Base-by-base conservation (phyloP, 2,888 invertebrate genomes). In the Platynereis dumerilii region DNA sequence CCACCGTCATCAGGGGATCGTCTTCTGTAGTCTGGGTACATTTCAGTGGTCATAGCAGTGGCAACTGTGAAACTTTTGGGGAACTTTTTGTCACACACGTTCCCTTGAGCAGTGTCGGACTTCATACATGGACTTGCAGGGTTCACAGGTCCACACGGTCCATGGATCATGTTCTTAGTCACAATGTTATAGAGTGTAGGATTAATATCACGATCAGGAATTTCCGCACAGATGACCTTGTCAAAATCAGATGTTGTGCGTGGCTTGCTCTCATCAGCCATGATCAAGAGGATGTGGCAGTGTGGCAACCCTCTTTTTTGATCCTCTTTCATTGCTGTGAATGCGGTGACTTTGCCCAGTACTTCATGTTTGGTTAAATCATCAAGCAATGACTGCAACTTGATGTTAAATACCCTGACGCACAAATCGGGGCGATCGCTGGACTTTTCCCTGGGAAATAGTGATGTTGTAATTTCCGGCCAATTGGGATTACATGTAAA, bases 121-220 rank as follows among this genome's bases (percentile, higher is more conserved):
- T 5, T 12, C 71, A 74, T 73, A 61, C 75, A 77, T 1, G 69
- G 63, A 22, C 56, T 12, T 5, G 53, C 39, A 0, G 54, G 57
- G 64, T 69, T 57, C 10, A 65, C 12, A 24, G 34, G 22, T 1
- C 76, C 76, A 66, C 78, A 78, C 26, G 75, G 76, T n/a, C 72
- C 67, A 69, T 77, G 76, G 1, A 78, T 58, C 74, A 76, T 77
- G 24, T 59, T 26, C 17, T 24, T 59, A 22, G 28, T 60, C 24
- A 78, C 70, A 17, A 74, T 66, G n/a, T 66, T 20, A 58, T 67
- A 48, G 12, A 75, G 45, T 53, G 42, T 28, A 10, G 71, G 72
- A 64, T 72, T 27, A 12, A 22, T 27, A 5, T 39, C 53, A n/a
- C 27, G n/a, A 58, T 72, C 67, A 7, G 76, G 76, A n/a, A 76